Percentiles rank a stretch among this genome's conserved stretches.
Conservation (phyloP, 2,888 invertebrate genomes). For the Operophtera brumata region DNA sequence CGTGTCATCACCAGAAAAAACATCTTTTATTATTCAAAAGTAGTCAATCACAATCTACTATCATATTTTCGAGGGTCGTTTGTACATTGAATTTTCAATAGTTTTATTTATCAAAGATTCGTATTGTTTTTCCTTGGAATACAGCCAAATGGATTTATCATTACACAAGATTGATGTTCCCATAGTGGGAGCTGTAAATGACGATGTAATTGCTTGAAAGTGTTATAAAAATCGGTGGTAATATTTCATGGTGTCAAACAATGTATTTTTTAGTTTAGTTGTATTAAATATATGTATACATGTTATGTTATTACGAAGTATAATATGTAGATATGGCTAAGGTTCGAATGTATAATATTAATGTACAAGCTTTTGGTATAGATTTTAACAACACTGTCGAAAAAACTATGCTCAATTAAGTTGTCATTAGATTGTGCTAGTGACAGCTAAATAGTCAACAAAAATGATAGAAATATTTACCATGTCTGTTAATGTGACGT, state of each 20-base stretch:
- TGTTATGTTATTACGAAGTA: not conserved
- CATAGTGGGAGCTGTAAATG: constrained; percentile 48
- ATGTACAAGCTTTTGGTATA: not conserved
- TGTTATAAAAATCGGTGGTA: constrained; percentile 9
- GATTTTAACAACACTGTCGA: not conserved
- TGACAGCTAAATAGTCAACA: too few relatives aligned
- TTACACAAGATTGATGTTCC: constrained; percentile 60
- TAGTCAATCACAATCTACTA: constrained; percentile 23
- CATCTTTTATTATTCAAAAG: not conserved
- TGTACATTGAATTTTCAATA: constrained; percentile 52
- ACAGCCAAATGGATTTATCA: constrained; percentile 64
- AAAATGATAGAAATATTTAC: too few relatives aligned
- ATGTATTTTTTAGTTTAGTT: not conserved
- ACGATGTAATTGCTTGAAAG: constrained; percentile 39
- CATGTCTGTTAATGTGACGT: too few relatives aligned
- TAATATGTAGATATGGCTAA: too few relatives aligned
- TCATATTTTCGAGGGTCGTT: constrained; percentile 23
- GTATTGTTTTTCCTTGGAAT: constrained; percentile 65
- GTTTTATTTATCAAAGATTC: constrained; percentile 53
- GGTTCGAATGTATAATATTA: too few relatives aligned
- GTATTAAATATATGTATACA: not conserved
- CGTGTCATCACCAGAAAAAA: not conserved
- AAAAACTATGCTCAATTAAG: too few relatives aligned
- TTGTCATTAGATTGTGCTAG: too few relatives aligned
- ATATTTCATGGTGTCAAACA: not conserved